phyloP scores from a whole-genome alignment of 2,888 invertebrate genomes.

The Spilosoma lubricipeda region DNA sequence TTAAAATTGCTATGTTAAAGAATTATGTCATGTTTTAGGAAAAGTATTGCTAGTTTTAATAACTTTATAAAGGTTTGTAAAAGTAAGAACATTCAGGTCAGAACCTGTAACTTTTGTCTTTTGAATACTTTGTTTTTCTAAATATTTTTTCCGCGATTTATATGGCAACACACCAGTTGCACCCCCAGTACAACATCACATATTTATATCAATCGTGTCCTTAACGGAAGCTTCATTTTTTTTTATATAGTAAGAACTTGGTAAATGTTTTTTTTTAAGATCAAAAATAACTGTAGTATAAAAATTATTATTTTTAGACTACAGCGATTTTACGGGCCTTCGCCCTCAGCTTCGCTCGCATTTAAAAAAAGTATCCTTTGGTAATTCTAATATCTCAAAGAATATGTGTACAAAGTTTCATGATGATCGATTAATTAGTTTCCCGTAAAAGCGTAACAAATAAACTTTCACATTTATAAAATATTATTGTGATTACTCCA shows the following conservation, averaged over 20 bases:
- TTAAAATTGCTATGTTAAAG: slow-evolving; percentile 3
- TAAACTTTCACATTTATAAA: no score
- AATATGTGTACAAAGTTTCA: no score
- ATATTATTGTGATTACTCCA: not conserved
- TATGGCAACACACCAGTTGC: not conserved
- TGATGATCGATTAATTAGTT: no score
- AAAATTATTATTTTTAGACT: not conserved
- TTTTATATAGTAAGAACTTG: not conserved
- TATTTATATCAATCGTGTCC: not conserved
- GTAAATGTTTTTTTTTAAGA: not conserved
- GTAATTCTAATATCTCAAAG: no score
- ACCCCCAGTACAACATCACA: not conserved
- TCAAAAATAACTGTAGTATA: not conserved
- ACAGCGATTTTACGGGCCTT: not conserved
- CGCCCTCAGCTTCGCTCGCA: no score
- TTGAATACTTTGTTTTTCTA: not conserved
- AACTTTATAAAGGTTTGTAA: not conserved
- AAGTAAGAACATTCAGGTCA: not conserved
- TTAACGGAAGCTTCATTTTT: not conserved
- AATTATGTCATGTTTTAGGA: not conserved
- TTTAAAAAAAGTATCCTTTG: no score
- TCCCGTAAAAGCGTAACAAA: no score
- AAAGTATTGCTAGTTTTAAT: slow-evolving; percentile 4
- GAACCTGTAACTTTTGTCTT: not conserved
- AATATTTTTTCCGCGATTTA: not conserved